A percentile compares a stretch with the other conserved stretches of the same genome.
phyloP scores from a whole-genome alignment of 2,113 vertebrate genomes.

The Aldabrachelys gigantea region DNA sequence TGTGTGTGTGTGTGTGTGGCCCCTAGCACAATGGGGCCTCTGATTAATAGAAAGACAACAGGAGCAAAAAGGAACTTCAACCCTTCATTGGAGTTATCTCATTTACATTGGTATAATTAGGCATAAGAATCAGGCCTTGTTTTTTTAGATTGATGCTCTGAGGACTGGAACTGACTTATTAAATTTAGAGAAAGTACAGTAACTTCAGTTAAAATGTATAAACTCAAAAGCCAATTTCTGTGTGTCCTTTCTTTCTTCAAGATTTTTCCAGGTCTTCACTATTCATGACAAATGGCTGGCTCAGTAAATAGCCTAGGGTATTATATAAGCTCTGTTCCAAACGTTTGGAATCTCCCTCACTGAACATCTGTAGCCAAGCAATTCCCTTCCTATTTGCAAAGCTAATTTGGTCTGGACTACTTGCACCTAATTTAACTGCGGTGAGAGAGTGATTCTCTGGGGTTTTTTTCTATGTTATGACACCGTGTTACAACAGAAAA shows the following conservation, averaged over 20 bases:
- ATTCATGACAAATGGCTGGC: neutral
- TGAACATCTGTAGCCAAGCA: neutral
- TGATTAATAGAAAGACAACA: neutral
- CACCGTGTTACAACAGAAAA: neutral
- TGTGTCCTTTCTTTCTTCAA: neutral
- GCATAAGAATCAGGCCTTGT: neutral
- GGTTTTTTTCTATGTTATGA: no score
- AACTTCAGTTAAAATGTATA: neutral
- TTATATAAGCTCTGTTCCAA: neutral
- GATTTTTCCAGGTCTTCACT: neutral
- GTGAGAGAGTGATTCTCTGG: no score
- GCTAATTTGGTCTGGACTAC: neutral
- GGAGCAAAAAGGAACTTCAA: neutral
- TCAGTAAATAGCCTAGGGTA: neutral
- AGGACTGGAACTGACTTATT: neutral
- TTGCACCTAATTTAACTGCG: neutral
- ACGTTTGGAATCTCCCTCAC: neutral
- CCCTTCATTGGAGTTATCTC: neutral
- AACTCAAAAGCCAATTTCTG: neutral
- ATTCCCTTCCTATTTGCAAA: neutral
- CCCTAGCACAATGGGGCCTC: neutral
- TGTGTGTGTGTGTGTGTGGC: no score
- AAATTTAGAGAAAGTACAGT: neutral
- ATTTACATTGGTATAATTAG: no score
- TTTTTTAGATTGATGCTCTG: neutral